These are phyloP conservation scores for Lepidochrysops patricia DNA, from an alignment of 2,888 invertebrate genomes.

Conservation along the genomic window DNA sequence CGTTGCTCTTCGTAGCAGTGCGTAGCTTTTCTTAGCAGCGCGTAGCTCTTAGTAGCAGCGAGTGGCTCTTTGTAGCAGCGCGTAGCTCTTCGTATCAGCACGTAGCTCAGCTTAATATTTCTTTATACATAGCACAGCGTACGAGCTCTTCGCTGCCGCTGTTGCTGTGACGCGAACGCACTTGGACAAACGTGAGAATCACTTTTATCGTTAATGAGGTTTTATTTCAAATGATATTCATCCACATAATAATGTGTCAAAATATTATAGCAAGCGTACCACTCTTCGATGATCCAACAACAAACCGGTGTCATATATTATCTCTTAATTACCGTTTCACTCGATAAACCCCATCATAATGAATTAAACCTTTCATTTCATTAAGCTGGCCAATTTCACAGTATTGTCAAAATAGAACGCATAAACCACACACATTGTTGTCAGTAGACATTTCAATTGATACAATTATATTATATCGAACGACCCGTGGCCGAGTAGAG, in stretches of 20 bases:
- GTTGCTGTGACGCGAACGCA: too few species aligned
- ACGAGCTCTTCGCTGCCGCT: too few species aligned
- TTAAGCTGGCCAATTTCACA: neutral
- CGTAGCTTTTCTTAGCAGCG: neutral
- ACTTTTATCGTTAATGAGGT: too few species aligned
- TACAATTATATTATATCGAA: neutral
- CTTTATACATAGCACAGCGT: too few species aligned
- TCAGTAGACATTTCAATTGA: neutral
- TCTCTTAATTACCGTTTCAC: conserved; percentile 3
- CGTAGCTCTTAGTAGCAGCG: too few species aligned
- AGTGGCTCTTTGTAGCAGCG: neutral
- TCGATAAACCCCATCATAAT: conserved; percentile 3
- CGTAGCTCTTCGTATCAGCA: neutral
- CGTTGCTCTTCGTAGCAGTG: neutral
- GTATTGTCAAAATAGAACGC: neutral
- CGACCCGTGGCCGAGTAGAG: neutral
- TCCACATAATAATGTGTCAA: neutral
- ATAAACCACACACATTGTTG: neutral
- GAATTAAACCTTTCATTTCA: neutral
- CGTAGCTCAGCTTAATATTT: too few species aligned
- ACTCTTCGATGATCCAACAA: neutral
- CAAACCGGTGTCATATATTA: neutral
- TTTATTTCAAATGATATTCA: neutral
- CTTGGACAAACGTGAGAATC: too few species aligned
- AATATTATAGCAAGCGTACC: neutral